Evolutionary conservation across 2,888 invertebrate genomes (phyloP).

Genomic region (Sminthurinus aureus): DNA sequence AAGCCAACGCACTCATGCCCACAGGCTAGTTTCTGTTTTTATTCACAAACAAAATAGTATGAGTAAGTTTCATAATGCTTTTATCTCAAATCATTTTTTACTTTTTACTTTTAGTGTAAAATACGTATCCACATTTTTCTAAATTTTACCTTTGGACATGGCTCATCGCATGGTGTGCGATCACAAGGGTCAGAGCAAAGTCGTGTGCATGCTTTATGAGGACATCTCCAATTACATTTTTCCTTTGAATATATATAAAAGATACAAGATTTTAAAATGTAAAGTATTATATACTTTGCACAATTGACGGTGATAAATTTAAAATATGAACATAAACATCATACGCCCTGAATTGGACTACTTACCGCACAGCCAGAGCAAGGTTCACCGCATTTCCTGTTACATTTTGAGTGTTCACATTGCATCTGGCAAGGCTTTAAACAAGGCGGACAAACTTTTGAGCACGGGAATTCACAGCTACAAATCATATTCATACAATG

Average conservation of each 20-base stretch:
- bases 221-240: constrained; percentile 48
- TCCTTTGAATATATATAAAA: constrained; percentile 37
- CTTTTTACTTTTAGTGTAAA: too few relatives aligned
- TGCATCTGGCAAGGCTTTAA: constrained; percentile 47
- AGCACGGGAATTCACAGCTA: constrained; percentile 60
- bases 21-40: constrained; percentile 61
- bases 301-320: not conserved
- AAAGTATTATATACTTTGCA: not conserved
- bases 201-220: constrained; percentile 46
- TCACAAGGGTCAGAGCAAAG: constrained; percentile 60
- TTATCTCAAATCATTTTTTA: too few relatives aligned
- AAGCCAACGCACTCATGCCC: constrained; percentile 67
- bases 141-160: constrained; percentile 62
- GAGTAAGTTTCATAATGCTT: too few relatives aligned
- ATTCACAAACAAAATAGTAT: too few relatives aligned
- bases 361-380: constrained; percentile 48
- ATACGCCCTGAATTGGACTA: not conserved
- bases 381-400: constrained; percentile 50
- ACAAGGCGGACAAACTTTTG: constrained; percentile 61
- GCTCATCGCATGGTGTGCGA: constrained; percentile 61
- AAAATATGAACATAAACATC: not conserved
- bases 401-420: constrained; percentile 54
- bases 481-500: constrained; percentile 8
- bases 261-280: too few relatives aligned
- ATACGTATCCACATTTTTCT: too few relatives aligned